A percentile compares a stretch with the other conserved stretches of the same genome.
Evolutionary conservation across 2,888 invertebrate species (phyloP).

Genomic region (Erebia aethiops): DNA sequence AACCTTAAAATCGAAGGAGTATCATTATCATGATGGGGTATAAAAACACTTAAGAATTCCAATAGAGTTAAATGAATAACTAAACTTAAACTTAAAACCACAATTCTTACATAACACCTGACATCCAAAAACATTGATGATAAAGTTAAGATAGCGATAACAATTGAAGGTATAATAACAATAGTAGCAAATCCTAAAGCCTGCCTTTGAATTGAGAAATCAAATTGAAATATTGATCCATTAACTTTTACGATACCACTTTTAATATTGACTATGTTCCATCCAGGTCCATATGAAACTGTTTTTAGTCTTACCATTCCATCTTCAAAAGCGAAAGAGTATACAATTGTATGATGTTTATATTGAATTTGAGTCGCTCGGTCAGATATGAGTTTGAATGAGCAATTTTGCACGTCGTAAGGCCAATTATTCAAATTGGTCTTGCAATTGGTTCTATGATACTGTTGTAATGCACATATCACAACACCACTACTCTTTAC

Average conservation of each 20-base stretch:
- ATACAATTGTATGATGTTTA: slow-evolving; percentile 27
- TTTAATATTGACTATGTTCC: slow-evolving; percentile 53
- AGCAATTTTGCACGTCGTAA: slow-evolving; percentile 51
- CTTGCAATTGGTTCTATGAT: slow-evolving; percentile 40
- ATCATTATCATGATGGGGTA: slow-evolving; percentile 48
- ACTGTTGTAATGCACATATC: slow-evolving; percentile 29
- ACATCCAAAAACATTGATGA: slow-evolving; percentile 49
- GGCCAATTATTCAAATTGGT: slow-evolving; percentile 54
- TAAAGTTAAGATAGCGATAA: slow-evolving; percentile 48
- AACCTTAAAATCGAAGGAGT: slow-evolving; percentile 54
- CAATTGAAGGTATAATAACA: slow-evolving; percentile 50
- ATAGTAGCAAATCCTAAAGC: slow-evolving; percentile 48
- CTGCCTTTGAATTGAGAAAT: slow-evolving; percentile 54
- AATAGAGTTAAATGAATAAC: slow-evolving; percentile 51
- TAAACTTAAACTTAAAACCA: slow-evolving; percentile 50
- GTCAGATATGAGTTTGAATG: slow-evolving; percentile 36
- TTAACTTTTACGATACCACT: slow-evolving; percentile 40
- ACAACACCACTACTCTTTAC: slow-evolving; percentile 44
- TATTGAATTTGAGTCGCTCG: background rate
- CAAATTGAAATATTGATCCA: slow-evolving; percentile 45
- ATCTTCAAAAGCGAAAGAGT: slow-evolving; percentile 36
- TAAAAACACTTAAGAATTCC: slow-evolving; percentile 40
- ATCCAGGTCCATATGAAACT: slow-evolving; percentile 51
- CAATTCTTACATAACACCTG: slow-evolving; percentile 44
- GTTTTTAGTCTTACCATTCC: slow-evolving; percentile 38